Evolutionary conservation across 2,888 invertebrate species (phyloP).

Genomic region (Volucella zonaria): DNA sequence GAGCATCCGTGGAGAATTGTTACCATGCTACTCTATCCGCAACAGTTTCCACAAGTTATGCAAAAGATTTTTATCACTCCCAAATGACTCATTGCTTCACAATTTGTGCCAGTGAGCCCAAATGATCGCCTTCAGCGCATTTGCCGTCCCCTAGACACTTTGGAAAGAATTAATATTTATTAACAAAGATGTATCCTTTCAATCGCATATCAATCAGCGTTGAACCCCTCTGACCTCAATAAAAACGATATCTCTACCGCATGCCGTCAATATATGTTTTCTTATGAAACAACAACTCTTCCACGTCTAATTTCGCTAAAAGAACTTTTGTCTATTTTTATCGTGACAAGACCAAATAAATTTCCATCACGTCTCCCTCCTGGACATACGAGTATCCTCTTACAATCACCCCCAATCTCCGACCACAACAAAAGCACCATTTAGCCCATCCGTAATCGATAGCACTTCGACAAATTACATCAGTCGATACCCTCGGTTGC

Average conservation of each 20-base stretch:
- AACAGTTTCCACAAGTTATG: no score
- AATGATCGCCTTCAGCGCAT: no score
- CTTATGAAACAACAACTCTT: conserved; percentile 27
- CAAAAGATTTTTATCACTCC: no score
- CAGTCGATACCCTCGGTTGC: conserved; percentile 45
- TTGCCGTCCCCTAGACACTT: no score
- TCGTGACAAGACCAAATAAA: conserved; percentile 24
- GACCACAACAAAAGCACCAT: conserved; percentile 18
- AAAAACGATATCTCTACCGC: neutral
- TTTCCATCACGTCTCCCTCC: neutral
- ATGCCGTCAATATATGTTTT: neutral
- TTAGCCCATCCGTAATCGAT: conserved; percentile 24
- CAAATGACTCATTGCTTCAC: no score
- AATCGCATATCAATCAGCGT: no score
- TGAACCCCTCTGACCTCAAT: no score
- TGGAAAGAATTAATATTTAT: no score
- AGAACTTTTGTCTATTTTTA: conserved; percentile 25
- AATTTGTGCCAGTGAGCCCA: no score
- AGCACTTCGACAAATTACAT: conserved; percentile 61
- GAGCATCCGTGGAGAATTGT: no score
- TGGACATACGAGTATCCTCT: neutral
- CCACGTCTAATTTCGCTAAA: conserved; percentile 38
- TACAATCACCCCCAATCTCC: neutral
- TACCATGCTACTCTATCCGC: no score
- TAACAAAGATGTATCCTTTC: no score